phyloP scores from a whole-genome alignment of 2,797 vertebrate genomes.

The Danio choprae region DNA sequence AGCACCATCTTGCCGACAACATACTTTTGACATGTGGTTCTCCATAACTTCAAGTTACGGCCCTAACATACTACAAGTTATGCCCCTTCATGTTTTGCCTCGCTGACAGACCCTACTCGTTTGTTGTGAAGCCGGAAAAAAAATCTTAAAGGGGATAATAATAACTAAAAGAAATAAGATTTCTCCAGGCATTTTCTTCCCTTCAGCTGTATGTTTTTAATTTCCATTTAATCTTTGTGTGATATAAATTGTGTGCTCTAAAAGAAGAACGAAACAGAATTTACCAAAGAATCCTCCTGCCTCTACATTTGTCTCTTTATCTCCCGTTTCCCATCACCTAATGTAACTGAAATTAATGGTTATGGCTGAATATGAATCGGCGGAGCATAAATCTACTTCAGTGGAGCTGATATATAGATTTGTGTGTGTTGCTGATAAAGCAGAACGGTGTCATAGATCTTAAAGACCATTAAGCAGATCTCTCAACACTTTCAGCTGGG shows the following conservation, averaged over 20 bases:
- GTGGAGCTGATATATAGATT: constrained; percentile 64
- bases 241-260: not conserved
- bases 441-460: constrained; percentile 64
- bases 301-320: constrained; percentile 41
- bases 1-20: too few relatives aligned
- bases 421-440: constrained; percentile 62
- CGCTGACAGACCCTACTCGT: too few relatives aligned
- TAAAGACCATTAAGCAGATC: constrained; percentile 59
- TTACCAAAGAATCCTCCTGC: not conserved
- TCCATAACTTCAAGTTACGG: too few relatives aligned
- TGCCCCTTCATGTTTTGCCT: too few relatives aligned
- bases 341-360: constrained; percentile 28
- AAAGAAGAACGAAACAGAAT: not conserved
- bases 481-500: constrained; percentile 44
- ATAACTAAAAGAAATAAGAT: too few relatives aligned
- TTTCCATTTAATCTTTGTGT: too few relatives aligned
- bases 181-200: too few relatives aligned
- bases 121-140: too few relatives aligned
- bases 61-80: too few relatives aligned
- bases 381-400: constrained; percentile 62
- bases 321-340: constrained; percentile 49
- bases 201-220: too few relatives aligned
- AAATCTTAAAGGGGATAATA: too few relatives aligned
- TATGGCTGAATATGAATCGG: constrained; percentile 57
- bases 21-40: too few relatives aligned